These are phyloP conservation scores for Chaunax sp. DNA, from an alignment of 2,797 vertebrate species.

Conservation along the genomic window DNA sequence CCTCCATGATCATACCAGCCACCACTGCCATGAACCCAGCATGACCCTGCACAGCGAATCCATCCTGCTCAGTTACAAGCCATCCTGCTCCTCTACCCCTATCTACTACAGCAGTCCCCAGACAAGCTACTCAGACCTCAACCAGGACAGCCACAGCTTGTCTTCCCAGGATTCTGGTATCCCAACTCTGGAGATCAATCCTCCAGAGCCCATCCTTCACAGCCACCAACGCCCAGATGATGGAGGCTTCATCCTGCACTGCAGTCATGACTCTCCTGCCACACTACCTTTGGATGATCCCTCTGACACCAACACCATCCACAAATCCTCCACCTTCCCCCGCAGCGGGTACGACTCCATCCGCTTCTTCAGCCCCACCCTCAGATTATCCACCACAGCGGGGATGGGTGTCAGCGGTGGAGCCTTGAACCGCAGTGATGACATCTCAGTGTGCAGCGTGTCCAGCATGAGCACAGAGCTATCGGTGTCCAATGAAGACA, in stretches of 20 bases:
- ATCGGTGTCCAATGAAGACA: conserved; percentile 93
- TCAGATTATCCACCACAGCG: conserved; percentile 33
- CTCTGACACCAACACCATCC: conserved; percentile 63
- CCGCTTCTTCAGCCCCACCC: conserved; percentile 82
- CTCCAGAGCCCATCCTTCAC: conserved; percentile 86
- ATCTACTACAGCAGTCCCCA: conserved; percentile 63
- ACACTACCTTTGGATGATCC: conserved; percentile 76
- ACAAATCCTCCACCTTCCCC: conserved; percentile 91
- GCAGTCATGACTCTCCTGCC: conserved; percentile 72
- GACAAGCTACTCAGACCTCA: conserved; percentile 52
- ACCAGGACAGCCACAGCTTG: conserved; percentile 86
- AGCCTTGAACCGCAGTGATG: conserved; percentile 86
- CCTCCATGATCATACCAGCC: conserved; percentile 62
- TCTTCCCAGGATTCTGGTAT: conserved; percentile 92
- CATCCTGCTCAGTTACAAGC: conserved; percentile 64
- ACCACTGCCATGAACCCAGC: conserved; percentile 42
- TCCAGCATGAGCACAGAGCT: conserved; percentile 95
- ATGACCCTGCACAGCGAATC: conserved; percentile 5
- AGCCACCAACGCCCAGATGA: conserved; percentile 66
- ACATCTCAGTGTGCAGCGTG: conserved; percentile 90
- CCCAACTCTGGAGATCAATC: conserved; percentile 91
- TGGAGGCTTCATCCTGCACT: conserved; percentile 66
- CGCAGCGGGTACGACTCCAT: conserved; percentile 86
- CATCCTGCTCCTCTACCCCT: conserved; percentile 56
- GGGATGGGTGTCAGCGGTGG: conserved; percentile 28